A percentile compares a stretch with the other conserved stretches of the same genome.
Evolutionary conservation across 2,888 invertebrate genomes (phyloP).

Genomic region (Griposia aprilina): DNA sequence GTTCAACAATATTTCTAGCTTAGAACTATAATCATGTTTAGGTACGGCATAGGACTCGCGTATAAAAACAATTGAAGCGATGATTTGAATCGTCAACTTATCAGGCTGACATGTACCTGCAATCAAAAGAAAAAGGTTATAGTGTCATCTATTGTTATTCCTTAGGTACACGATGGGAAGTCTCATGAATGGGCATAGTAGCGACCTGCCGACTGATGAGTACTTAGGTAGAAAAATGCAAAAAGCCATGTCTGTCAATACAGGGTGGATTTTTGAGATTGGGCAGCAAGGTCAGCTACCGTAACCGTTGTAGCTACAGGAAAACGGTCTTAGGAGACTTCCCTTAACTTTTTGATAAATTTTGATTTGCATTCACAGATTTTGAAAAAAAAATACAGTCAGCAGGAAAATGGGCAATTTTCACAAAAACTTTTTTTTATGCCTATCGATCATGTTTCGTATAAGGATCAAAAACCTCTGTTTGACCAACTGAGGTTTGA

Average conservation of each 20-base stretch:
- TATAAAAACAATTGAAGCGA: slow-evolving; percentile 56
- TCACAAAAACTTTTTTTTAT: too few relatives aligned
- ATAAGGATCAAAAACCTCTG: too few relatives aligned
- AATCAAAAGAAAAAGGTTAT: slow-evolving; percentile 59
- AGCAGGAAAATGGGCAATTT: too few relatives aligned
- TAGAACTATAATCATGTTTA: slow-evolving; percentile 52
- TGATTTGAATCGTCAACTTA: slow-evolving; percentile 52
- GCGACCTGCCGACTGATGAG: not conserved
- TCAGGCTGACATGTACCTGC: slow-evolving; percentile 70
- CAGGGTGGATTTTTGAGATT: too few relatives aligned
- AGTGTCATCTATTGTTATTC: slow-evolving; percentile 30
- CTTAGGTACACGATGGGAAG: not conserved
- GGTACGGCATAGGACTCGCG: slow-evolving; percentile 55
- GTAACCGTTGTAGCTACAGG: too few relatives aligned
- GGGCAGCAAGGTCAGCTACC: too few relatives aligned
- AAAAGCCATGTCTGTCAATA: slow-evolving; percentile 1
- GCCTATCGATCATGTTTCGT: too few relatives aligned
- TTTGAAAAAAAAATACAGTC: too few relatives aligned
- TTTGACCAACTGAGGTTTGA: too few relatives aligned
- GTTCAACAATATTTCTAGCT: slow-evolving; percentile 56
- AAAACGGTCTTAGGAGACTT: too few relatives aligned
- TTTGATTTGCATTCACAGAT: too few relatives aligned
- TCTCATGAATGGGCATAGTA: slow-evolving; percentile 4
- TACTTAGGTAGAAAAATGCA: slow-evolving; percentile 9
- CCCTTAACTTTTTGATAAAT: too few relatives aligned